Evolutionary conservation across 2,888 invertebrate genomes (phyloP).

Genomic region (Pyrgus malvae): DNA sequence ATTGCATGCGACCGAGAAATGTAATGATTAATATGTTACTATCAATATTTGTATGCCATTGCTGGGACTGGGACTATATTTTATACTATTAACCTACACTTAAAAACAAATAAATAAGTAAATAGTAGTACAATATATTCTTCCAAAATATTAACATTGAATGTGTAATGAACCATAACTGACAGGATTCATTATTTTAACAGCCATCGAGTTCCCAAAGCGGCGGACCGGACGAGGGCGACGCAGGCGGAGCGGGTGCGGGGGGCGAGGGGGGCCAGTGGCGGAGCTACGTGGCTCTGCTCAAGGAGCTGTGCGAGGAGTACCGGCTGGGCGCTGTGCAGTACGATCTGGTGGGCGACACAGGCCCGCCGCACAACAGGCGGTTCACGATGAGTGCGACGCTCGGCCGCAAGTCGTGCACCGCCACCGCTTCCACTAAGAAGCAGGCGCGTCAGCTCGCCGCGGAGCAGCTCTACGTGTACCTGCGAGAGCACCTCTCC

Average conservation of each 20-base stretch:
- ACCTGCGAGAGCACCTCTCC: constrained; percentile 60
- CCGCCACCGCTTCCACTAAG: constrained; percentile 83
- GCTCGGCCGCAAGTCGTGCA: constrained; percentile 77
- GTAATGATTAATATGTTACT: too few relatives aligned
- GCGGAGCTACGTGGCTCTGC: constrained; percentile 61
- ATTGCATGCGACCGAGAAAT: too few relatives aligned
- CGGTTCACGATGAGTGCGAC: constrained; percentile 82
- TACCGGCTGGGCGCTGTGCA: constrained; percentile 73
- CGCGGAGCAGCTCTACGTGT: constrained; percentile 69
- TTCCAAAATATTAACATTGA: too few relatives aligned
- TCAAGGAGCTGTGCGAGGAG: constrained; percentile 73
- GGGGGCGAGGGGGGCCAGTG: constrained; percentile 30
- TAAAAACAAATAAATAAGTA: too few relatives aligned
- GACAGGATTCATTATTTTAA: not conserved
- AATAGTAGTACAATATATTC: too few relatives aligned
- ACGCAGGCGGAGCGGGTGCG: constrained; percentile 18
- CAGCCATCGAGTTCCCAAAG: not conserved
- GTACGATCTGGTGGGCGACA: constrained; percentile 81
- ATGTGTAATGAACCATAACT: too few relatives aligned
- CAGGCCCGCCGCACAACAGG: constrained; percentile 85
- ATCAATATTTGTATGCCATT: too few relatives aligned
- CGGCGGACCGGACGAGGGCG: too few relatives aligned
- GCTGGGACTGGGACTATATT: too few relatives aligned
- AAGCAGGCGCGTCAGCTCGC: constrained; percentile 85
- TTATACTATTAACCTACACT: too few relatives aligned